phyloP scores from a whole-genome alignment of 2,888 invertebrate genomes.

The Apamea epomidion region DNA sequence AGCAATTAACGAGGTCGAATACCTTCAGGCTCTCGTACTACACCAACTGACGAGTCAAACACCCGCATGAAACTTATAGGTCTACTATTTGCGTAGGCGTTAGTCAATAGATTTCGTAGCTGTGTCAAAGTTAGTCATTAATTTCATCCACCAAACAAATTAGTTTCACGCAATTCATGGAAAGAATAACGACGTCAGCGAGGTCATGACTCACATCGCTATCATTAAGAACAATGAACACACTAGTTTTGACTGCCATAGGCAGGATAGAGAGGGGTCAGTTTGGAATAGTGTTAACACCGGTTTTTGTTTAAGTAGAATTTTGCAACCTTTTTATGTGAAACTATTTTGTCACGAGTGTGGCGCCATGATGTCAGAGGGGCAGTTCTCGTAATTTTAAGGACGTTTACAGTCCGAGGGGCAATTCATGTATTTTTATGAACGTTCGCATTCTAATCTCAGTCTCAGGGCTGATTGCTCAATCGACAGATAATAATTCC shows the following conservation, averaged over 20 bases:
- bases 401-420: too few species aligned
- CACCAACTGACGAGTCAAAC: slow-evolving; percentile 41
- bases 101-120: slow-evolving; percentile 40
- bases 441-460: too few species aligned
- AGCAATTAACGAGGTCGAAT: background rate
- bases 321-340: background rate
- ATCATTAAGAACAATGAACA: slow-evolving; percentile 31
- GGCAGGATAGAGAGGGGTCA: background rate
- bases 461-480: too few species aligned
- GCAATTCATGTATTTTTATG: too few species aligned
- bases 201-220: slow-evolving; percentile 29
- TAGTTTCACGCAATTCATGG: slow-evolving; percentile 35
- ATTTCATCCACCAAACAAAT: slow-evolving; percentile 42
- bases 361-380: too few species aligned
- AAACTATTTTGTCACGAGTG: background rate
- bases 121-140: slow-evolving; percentile 23
- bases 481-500: too few species aligned
- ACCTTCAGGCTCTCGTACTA: slow-evolving; percentile 8
- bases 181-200: slow-evolving; percentile 26
- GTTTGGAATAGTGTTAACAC: background rate
- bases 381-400: too few species aligned
- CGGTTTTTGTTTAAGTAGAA: background rate
- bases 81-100: slow-evolving; percentile 39
- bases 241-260: background rate
- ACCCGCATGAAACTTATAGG: slow-evolving; percentile 49